Evolutionary conservation across 2,888 invertebrate species (phyloP), one percentile per base, ranked within the genome.

Genomic region (Rotaria magnacalcarata): DNA sequence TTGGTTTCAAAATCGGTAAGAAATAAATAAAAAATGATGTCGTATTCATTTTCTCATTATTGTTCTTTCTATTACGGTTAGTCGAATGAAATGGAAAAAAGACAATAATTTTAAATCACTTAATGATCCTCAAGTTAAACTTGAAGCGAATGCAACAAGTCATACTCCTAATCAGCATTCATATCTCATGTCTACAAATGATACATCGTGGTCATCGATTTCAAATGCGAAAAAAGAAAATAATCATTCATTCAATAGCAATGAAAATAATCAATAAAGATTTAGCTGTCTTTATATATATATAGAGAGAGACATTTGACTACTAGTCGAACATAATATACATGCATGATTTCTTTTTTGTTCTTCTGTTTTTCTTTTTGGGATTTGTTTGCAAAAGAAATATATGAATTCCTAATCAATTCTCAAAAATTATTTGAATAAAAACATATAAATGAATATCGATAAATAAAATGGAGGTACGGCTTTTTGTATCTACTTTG

Each of bases 41-140:
- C 34, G 5, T 34, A 16, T 34, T 11, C 10, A 24, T 14, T 5
- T 11, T 52, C 50, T 52, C 52, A 16, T 16, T n/a, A 2, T 41
- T 34, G 19, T 27, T 19, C 1, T 47, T 87, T 90, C 90, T 90
- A 90, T 87, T 50, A 89, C 90, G 88, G 90, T 90, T 86, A 88
- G 91, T 11, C 87, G 91, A 58, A 91, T 91, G 91, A 91, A 91
- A 88, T 90, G 89, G 88, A 91, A 91, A 88, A 91, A 90, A 88
- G 91, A 91, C 75, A 90, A 90, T 87, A 88, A 90, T n/a, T 85
- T 87, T 27, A 87, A 87, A 54, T 85, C 85, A 84, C 56, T 87
- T 58, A 87, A 87, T 60, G 87, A 87, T 60, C 87, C 87, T 24
- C 84, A 85, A 34, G 86, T 87, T 34, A 87, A 87, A 86, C 74